A percentile compares a stretch with the other conserved stretches of the same genome.
Evolutionary conservation across 2,888 invertebrate genomes (phyloP).

Genomic region (Drepana falcataria): DNA sequence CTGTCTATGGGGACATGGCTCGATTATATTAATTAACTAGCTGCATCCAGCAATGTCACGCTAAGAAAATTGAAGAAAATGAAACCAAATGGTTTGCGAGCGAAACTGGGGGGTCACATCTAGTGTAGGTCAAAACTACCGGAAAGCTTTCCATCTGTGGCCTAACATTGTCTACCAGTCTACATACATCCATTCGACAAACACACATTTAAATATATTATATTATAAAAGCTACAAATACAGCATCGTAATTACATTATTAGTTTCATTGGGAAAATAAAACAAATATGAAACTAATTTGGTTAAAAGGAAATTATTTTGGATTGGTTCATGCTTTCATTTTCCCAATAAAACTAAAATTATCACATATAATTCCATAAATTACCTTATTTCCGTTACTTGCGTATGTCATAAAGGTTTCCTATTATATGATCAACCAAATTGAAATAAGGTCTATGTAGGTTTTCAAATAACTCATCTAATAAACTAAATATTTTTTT

Average conservation of each 20-base stretch:
- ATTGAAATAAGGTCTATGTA: neutral
- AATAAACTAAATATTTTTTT: neutral
- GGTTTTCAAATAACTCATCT: neutral
- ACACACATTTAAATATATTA: conserved; percentile 2
- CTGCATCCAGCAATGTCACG: too few species aligned
- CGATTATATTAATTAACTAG: too few species aligned
- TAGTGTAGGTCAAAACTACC: too few species aligned
- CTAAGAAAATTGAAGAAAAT: too few species aligned
- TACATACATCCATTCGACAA: neutral
- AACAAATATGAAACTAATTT: neutral
- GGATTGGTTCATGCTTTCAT: neutral
- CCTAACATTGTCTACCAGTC: neutral
- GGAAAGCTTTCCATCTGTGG: too few species aligned
- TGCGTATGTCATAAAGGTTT: too few species aligned
- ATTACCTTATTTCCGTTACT: too few species aligned
- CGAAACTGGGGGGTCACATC: too few species aligned
- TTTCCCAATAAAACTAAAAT: neutral
- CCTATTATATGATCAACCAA: too few species aligned
- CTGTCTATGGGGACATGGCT: too few species aligned
- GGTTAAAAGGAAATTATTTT: too few species aligned
- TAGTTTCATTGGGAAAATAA: conserved; percentile 5
- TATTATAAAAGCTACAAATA: conserved; percentile 30
- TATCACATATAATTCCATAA: neutral
- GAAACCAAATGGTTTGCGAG: too few species aligned
- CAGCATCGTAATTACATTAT: conserved; percentile 10